These are phyloP conservation scores for Bovichtus variegatus DNA, from an alignment of 2,797 vertebrate species.

Conservation along the genomic window DNA sequence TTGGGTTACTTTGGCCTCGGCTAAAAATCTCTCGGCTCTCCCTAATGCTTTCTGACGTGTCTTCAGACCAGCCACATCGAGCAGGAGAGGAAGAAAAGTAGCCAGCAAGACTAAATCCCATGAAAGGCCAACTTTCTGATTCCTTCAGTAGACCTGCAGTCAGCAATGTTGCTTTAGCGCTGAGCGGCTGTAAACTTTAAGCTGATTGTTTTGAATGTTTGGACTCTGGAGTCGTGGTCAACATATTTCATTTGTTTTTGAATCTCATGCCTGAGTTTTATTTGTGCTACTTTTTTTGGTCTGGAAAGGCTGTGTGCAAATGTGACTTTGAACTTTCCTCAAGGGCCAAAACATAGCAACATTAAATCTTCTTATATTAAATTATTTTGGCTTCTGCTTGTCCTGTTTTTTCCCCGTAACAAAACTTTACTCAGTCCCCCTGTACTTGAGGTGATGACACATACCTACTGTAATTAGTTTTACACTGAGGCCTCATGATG, in stretches of 20 bases:
- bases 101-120: conserved; percentile 33
- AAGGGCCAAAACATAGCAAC: not conserved
- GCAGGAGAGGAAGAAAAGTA: conserved; percentile 4
- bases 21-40: conserved; percentile 16
- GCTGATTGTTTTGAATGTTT: not conserved
- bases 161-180: conserved; percentile 18
- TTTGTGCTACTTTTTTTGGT: not conserved
- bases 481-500: not conserved
- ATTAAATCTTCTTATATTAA: not conserved
- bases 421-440: not conserved
- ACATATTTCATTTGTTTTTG: not conserved
- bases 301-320: not conserved
- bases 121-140: conserved; percentile 28
- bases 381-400: not conserved
- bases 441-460: conserved; percentile 42
- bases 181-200: not conserved
- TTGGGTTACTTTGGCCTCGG: conserved; percentile 23
- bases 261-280: not conserved
- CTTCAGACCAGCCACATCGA: conserved; percentile 23
- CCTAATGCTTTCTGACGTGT: conserved; percentile 38
- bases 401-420: not conserved
- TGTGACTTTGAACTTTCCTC: not conserved
- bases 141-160: conserved; percentile 23
- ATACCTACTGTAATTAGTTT: conserved; percentile 1
- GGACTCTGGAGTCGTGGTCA: not conserved